A percentile compares a stretch with the other conserved stretches of the same genome.
phyloP scores from a whole-genome alignment of 2,797 vertebrate genomes.

The Sciaenops ocellatus region DNA sequence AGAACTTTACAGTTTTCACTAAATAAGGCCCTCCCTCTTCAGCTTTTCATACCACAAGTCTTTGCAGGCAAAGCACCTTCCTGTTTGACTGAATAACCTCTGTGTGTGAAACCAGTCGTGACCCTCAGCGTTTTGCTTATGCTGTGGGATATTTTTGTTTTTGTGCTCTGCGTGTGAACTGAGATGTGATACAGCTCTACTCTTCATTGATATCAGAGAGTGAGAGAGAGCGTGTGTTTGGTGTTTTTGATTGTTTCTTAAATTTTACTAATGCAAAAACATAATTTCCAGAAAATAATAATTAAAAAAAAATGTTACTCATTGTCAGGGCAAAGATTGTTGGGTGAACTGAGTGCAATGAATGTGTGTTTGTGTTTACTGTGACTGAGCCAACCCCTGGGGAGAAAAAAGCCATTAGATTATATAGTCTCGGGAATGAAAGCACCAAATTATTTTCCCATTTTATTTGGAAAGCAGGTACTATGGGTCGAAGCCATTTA shows the following conservation, averaged over 20 bases:
- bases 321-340: conserved; percentile 22
- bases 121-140: conserved; percentile 43
- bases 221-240: conserved; percentile 7
- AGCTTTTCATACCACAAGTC: conserved; percentile 59
- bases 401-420: conserved; percentile 78
- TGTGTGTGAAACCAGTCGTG: conserved; percentile 50
- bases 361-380: conserved; percentile 53
- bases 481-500: conserved; percentile 62
- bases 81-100: conserved; percentile 51
- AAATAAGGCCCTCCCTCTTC: conserved; percentile 21
- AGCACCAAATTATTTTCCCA: conserved; percentile 63
- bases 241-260: conserved; percentile 28
- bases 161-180: conserved; percentile 41
- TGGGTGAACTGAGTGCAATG: conserved; percentile 38
- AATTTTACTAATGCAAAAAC: conserved; percentile 55
- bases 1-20: conserved; percentile 48
- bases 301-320: conserved; percentile 30
- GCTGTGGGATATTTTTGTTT: conserved; percentile 50
- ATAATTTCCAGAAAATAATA: conserved; percentile 40
- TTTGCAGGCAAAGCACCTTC: conserved; percentile 82
- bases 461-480: conserved; percentile 48
- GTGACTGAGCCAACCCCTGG: conserved; percentile 73
- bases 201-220: conserved; percentile 25
- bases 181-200: conserved; percentile 28
- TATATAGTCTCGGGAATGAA: conserved; percentile 54